Evolutionary conservation across 2,113 vertebrate genomes (phyloP).

Genomic region (Hyaena hyaena): DNA sequence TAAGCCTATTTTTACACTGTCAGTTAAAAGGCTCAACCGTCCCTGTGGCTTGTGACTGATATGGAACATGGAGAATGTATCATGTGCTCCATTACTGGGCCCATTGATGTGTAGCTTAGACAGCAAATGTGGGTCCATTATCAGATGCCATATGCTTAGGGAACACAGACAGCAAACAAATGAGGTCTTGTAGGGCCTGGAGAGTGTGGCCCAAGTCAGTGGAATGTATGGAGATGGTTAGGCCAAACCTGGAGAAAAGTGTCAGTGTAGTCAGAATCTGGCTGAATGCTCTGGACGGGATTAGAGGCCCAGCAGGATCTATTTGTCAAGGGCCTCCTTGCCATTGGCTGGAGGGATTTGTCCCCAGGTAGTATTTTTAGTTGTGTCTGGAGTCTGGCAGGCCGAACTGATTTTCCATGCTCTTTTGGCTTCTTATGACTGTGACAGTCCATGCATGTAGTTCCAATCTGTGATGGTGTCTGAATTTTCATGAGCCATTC

Average conservation of each 20-base stretch:
- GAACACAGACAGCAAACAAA: not conserved
- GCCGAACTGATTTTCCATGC: not conserved
- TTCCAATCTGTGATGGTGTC: not conserved
- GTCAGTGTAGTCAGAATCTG: not conserved
- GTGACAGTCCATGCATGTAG: not conserved
- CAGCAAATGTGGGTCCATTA: not conserved
- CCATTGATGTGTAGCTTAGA: not conserved
- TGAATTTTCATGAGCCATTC: not conserved
- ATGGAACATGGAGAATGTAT: not conserved
- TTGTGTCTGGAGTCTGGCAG: not conserved
- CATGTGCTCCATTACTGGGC: not conserved
- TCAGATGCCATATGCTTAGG: not conserved
- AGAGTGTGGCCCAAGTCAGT: not conserved
- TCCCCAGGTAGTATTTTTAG: not conserved
- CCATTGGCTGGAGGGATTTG: not conserved
- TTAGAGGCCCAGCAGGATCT: not conserved
- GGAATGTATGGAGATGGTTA: not conserved
- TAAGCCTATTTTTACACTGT: not conserved
- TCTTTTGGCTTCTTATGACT: not conserved
- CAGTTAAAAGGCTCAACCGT: not conserved
- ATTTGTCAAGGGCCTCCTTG: not conserved
- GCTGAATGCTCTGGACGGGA: not conserved
- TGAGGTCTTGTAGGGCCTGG: not conserved
- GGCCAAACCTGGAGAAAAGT: not conserved
- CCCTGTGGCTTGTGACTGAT: not conserved